Evolutionary conservation across 1,140 invertebrate species (phyloP).

Genomic region (Palaemon carinicauda): DNA sequence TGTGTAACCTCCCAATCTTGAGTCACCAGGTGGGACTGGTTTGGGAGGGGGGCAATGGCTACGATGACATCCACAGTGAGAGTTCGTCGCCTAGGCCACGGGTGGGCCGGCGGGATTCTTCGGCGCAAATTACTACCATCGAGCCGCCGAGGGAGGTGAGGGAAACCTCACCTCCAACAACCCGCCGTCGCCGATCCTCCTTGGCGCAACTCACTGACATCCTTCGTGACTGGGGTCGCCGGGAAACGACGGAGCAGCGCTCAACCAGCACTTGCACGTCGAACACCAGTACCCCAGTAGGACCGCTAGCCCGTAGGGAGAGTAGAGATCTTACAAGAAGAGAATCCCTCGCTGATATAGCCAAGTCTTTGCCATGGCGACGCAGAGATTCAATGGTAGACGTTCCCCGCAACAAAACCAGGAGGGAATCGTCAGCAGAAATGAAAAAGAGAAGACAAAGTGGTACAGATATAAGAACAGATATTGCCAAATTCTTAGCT

Average conservation of each 20-base stretch:
- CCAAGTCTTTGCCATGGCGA: slow-evolving; percentile 67
- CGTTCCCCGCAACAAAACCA: slow-evolving; percentile 55
- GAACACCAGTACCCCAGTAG: slow-evolving; percentile 36
- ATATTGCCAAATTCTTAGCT: slow-evolving; percentile 58
- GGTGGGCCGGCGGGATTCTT: slow-evolving; percentile 80
- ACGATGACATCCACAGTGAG: slow-evolving; percentile 84
- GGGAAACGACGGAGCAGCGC: slow-evolving; percentile 62
- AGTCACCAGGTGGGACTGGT: slow-evolving; percentile 91
- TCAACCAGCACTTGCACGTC: slow-evolving; percentile 49
- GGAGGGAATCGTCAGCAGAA: slow-evolving; percentile 56
- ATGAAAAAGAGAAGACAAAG: slow-evolving; percentile 56
- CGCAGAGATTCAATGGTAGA: slow-evolving; percentile 62
- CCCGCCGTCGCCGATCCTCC: slow-evolving; percentile 80
- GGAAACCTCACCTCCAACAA: slow-evolving; percentile 65
- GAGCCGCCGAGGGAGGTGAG: slow-evolving; percentile 68
- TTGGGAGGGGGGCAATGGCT: slow-evolving; percentile 91
- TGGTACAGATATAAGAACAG: slow-evolving; percentile 52
- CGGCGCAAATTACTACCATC: slow-evolving; percentile 84
- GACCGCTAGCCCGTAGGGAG: slow-evolving; percentile 41
- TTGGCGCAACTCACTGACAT: slow-evolving; percentile 88
- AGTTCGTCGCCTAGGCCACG: slow-evolving; percentile 51
- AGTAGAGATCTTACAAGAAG: slow-evolving; percentile 72
- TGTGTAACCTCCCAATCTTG: slow-evolving; percentile 92
- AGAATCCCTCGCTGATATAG: slow-evolving; percentile 85
- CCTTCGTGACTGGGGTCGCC: slow-evolving; percentile 82